Conservation (phyloP, 2,888 invertebrate genomes). For the Bombylius discolor region DNA sequence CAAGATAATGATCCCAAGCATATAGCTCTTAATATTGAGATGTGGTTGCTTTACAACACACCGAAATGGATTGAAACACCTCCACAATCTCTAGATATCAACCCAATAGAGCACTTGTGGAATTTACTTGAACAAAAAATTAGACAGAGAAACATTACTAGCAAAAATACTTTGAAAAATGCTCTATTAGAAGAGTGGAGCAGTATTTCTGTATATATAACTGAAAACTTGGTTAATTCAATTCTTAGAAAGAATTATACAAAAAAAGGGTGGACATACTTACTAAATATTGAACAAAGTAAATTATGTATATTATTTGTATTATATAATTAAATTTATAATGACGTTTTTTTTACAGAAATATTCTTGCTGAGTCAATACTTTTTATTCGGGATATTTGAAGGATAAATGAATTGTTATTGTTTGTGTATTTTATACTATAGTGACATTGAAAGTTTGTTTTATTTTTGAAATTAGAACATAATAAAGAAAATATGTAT, state of each 20-base stretch:
- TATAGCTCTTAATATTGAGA: background rate
- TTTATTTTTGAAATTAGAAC: no score
- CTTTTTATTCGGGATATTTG: no score
- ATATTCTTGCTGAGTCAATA: no score
- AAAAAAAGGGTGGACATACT: no score
- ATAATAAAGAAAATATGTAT: no score
- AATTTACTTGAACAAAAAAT: background rate
- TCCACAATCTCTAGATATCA: conserved; percentile 1
- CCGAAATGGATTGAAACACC: background rate
- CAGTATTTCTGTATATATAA: background rate
- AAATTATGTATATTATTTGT: no score
- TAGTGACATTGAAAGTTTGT: no score
- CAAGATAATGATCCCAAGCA: background rate
- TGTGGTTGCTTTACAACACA: background rate
- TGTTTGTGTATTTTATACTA: no score
- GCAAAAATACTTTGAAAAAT: conserved; percentile 1
- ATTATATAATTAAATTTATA: no score
- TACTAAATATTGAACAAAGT: no score
- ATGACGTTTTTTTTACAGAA: no score
- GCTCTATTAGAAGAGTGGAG: background rate
- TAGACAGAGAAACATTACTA: background rate
- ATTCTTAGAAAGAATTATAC: background rate
- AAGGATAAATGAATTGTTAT: no score
- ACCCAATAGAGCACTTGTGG: background rate
- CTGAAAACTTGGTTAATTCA: background rate